Evolutionary conservation across 2,113 vertebrate genomes (phyloP).

Genomic region (Gambusia affinis): DNA sequence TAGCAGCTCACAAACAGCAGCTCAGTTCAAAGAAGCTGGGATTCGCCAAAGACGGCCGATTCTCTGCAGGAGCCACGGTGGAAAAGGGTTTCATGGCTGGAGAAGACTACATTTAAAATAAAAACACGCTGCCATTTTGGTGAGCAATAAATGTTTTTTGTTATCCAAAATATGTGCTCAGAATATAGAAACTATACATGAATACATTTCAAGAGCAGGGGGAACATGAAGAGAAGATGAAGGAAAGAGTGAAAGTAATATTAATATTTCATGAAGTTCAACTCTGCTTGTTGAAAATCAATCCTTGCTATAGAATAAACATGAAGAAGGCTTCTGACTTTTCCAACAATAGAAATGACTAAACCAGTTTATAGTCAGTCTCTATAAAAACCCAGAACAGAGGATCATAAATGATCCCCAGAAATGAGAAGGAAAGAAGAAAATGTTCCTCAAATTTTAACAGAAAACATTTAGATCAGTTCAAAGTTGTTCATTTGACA

Average conservation of each 20-base stretch:
- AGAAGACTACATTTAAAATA: not conserved
- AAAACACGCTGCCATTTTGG: not conserved
- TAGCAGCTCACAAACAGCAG: constrained; percentile 1
- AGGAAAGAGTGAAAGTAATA: not conserved
- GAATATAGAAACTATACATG: not conserved
- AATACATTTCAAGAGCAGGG: not conserved
- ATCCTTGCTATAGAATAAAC: not conserved
- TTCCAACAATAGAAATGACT: not conserved
- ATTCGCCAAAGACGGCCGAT: not conserved
- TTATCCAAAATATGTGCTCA: not conserved
- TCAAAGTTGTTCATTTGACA: too few relatives aligned
- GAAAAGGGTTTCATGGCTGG: not conserved
- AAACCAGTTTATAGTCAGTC: too few relatives aligned
- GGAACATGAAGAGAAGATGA: not conserved
- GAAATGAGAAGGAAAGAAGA: too few relatives aligned
- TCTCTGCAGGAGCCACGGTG: not conserved
- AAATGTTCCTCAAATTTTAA: too few relatives aligned
- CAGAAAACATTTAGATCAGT: too few relatives aligned
- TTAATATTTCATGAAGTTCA: not conserved
- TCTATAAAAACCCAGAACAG: too few relatives aligned
- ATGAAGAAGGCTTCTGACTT: not conserved
- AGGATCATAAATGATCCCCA: too few relatives aligned
- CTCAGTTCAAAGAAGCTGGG: constrained; percentile 2
- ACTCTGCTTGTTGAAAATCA: not conserved
- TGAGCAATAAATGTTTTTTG: not conserved